A percentile compares a stretch with the other conserved stretches of the same genome.
phyloP scores from a whole-genome alignment of 2,797 vertebrate genomes.

The Rousettus madagascariensis region DNA sequence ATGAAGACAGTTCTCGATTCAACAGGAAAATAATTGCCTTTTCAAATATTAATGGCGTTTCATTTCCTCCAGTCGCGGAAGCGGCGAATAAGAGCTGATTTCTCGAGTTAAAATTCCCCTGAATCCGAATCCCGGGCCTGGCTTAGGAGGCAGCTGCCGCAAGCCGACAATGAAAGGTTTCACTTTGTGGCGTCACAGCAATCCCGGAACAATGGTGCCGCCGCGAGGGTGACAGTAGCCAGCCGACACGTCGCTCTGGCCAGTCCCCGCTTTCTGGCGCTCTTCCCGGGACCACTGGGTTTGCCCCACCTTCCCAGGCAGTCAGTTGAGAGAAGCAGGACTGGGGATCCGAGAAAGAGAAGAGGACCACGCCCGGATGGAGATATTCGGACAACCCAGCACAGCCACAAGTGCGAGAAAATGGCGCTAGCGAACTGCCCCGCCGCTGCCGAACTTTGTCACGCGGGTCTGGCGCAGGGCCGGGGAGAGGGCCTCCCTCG shows the following conservation, averaged over 20 bases:
- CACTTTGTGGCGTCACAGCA: conserved; percentile 29
- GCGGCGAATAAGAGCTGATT: conserved; percentile 68
- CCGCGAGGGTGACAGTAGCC: conserved; percentile 26
- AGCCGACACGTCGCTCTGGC: neutral
- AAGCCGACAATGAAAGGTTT: conserved; percentile 44
- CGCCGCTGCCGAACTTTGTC: neutral
- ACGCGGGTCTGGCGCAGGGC: neutral
- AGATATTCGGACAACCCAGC: neutral
- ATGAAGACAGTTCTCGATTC: conserved; percentile 85
- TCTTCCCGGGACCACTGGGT: neutral
- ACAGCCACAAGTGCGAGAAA: conserved; percentile 68
- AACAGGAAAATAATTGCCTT: conserved; percentile 86
- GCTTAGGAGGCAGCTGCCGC: neutral
- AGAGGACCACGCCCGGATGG: neutral
- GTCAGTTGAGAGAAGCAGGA: neutral
- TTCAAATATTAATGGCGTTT: conserved; percentile 87
- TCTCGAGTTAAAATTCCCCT: conserved; percentile 61
- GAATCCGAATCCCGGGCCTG: conserved; percentile 56
- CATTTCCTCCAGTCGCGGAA: conserved; percentile 80
- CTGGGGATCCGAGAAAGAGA: neutral
- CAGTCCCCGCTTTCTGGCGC: neutral
- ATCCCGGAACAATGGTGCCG: conserved; percentile 62
- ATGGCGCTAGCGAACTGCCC: conserved; percentile 44
- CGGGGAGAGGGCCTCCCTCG: neutral
- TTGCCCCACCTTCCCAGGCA: neutral